These are phyloP conservation scores for Caenorhabditis becei DNA, from an alignment of 2,888 invertebrate species.

Conservation along the genomic window DNA sequence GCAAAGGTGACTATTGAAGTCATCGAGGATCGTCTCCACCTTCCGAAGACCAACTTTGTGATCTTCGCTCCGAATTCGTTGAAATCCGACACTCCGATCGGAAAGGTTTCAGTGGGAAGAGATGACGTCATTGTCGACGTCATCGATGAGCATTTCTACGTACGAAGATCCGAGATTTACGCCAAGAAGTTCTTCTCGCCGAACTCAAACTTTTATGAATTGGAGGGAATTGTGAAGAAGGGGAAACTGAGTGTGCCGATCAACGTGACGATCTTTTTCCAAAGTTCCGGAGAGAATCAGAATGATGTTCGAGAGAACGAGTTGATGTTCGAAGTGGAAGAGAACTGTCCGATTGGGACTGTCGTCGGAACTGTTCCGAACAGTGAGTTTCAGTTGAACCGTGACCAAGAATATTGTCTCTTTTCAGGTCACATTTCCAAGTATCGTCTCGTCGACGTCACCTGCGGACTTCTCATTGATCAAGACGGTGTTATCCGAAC, in stretches of 20 bases:
- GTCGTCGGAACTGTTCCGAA: constrained; percentile 50
- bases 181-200: constrained; percentile 29
- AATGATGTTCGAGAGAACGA: constrained; percentile 27
- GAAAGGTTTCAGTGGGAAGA: constrained; percentile 46
- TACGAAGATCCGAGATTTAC: constrained; percentile 29
- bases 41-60: constrained; percentile 30
- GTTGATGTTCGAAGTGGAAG: constrained; percentile 42
- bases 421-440: constrained; percentile 43
- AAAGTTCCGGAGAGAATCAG: neutral
- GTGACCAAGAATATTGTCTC: neutral
- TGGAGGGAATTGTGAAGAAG: constrained; percentile 46
- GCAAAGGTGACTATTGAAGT: constrained; percentile 54
- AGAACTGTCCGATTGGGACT: constrained; percentile 40
- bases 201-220: constrained; percentile 21
- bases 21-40: constrained; percentile 47
- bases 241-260: constrained; percentile 42
- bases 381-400: neutral
- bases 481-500: constrained; percentile 39
- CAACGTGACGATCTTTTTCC: constrained; percentile 41
- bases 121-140: constrained; percentile 59
- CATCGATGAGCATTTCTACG: constrained; percentile 55
- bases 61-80: constrained; percentile 28
- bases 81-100: constrained; percentile 29
- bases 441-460: constrained; percentile 50
- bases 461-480: constrained; percentile 52